phyloP scores from a whole-genome alignment of 1,140 invertebrate genomes.

The Achatina immaculata region DNA sequence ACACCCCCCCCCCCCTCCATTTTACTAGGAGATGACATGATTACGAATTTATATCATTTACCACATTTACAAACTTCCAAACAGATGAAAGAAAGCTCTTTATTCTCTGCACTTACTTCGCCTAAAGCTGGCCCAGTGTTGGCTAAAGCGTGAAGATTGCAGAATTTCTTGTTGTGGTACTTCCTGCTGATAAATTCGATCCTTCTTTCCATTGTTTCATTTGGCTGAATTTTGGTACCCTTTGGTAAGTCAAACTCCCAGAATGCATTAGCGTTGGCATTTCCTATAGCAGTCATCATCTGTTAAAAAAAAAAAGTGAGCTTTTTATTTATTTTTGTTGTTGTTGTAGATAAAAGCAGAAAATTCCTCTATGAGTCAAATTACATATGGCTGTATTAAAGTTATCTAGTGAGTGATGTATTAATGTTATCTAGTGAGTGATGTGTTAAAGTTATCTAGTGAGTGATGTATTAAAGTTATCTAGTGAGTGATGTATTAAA shows the following conservation, averaged over 20 bases:
- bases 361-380: too few relatives aligned
- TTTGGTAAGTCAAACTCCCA: slow-evolving; percentile 55
- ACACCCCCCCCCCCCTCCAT: too few relatives aligned
- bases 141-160: slow-evolving; percentile 44
- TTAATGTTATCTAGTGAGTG: too few relatives aligned
- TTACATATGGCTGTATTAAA: too few relatives aligned
- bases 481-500: too few relatives aligned
- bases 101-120: slow-evolving; percentile 29
- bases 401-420: too few relatives aligned
- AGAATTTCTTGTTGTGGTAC: slow-evolving; percentile 53
- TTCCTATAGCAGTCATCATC: slow-evolving; percentile 63
- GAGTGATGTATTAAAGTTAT: too few relatives aligned
- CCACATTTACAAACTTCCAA: too few relatives aligned
- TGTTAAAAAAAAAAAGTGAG: slow-evolving; percentile 32
- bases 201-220: slow-evolving; percentile 38
- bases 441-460: too few relatives aligned
- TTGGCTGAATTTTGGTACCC: slow-evolving; percentile 42
- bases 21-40: too few relatives aligned
- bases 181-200: slow-evolving; percentile 56
- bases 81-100: too few relatives aligned
- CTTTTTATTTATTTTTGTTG: background rate
- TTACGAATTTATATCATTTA: too few relatives aligned
- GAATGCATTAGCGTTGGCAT: slow-evolving; percentile 62
- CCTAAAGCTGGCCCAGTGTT: slow-evolving; percentile 18
- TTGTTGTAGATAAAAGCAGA: background rate